phyloP scores from a whole-genome alignment of 2,797 vertebrate genomes.

The Urocyon cinereoargenteus region DNA sequence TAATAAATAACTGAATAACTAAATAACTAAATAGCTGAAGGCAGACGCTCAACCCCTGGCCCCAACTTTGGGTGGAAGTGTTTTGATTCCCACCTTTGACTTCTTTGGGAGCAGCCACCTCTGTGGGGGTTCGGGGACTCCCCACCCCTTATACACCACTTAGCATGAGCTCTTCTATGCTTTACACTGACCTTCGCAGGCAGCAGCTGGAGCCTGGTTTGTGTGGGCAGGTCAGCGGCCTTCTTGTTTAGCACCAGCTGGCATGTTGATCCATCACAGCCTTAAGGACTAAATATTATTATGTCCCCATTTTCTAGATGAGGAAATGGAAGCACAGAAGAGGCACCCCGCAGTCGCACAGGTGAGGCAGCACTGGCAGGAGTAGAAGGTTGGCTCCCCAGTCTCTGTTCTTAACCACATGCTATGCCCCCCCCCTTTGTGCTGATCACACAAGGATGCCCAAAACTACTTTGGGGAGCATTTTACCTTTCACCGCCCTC shows the following conservation, averaged over 20 bases:
- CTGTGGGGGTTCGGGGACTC: background rate
- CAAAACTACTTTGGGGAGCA: background rate
- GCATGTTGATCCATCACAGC: background rate
- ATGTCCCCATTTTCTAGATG: background rate
- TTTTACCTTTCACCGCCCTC: background rate
- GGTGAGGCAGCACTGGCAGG: background rate
- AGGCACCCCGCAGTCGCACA: background rate
- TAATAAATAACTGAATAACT: too few relatives aligned
- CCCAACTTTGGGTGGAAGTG: background rate
- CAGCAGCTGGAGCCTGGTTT: background rate
- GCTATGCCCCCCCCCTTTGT: background rate
- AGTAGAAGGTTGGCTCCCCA: background rate
- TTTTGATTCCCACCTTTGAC: background rate
- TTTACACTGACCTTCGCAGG: fast-evolving
- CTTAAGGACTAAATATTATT: background rate
- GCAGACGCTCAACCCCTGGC: background rate
- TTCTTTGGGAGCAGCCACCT: background rate
- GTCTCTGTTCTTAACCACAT: background rate
- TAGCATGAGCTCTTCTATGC: background rate
- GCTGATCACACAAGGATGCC: too few relatives aligned
- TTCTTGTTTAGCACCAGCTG: background rate
- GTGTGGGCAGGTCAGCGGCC: background rate
- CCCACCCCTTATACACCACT: background rate
- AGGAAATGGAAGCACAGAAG: background rate
- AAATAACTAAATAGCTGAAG: too few relatives aligned